Percentiles rank a stretch among this genome's conserved stretches.
Conservation (phyloP, 2,888 invertebrate genomes). For the Leptinotarsa peninsularis region DNA sequence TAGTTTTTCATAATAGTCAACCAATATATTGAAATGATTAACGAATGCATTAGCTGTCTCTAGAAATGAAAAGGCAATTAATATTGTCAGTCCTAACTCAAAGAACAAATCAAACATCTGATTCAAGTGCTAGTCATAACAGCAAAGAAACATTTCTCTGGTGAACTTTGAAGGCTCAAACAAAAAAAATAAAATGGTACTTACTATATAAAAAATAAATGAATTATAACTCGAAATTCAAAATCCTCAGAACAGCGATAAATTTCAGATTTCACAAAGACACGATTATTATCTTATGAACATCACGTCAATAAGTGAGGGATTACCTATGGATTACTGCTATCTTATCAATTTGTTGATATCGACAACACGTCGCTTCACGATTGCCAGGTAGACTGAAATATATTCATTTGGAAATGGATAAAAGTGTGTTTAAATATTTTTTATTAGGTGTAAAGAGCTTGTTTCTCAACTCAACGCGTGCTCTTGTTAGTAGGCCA, state of each 20-base stretch:
- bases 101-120: no score
- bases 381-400: conserved; percentile 4
- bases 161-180: not conserved
- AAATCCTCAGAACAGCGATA: not conserved
- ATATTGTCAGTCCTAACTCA: no score
- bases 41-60: no score
- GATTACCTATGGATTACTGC: conserved; percentile 5
- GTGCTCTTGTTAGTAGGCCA: conserved; percentile 6
- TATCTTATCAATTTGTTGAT: conserved; percentile 4
- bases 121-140: no score
- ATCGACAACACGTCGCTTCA: not conserved
- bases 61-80: no score
- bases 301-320: not conserved
- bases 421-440: conserved; percentile 12
- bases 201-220: not conserved
- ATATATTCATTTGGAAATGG: conserved; percentile 1
- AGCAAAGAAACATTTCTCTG: no score
- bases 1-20: no score
- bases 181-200: not conserved
- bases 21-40: no score
- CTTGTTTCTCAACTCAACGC: not conserved
- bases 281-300: not conserved
- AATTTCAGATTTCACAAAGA: not conserved
- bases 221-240: not conserved
- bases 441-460: not conserved